Evolutionary conservation across 2,113 vertebrate genomes (phyloP).

Genomic region (Nicator chloris): DNA sequence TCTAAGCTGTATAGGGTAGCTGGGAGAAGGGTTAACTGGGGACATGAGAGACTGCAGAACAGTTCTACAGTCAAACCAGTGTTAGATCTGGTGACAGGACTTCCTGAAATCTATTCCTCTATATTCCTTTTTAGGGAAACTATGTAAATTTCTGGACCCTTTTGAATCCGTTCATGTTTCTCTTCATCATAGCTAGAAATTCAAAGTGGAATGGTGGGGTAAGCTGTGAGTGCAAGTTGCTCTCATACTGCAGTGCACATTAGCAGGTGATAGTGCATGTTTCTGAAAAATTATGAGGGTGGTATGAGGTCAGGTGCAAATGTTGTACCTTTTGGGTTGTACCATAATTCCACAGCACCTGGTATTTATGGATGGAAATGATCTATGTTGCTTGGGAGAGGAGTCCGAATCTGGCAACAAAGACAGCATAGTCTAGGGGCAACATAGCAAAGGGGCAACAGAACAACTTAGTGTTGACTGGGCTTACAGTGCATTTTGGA

Average conservation of each 20-base stretch:
- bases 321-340: not conserved
- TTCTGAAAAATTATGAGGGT: not conserved
- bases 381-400: not conserved
- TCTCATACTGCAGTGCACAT: not conserved
- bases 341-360: not conserved
- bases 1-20: not conserved
- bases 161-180: not conserved
- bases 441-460: not conserved
- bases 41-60: not conserved
- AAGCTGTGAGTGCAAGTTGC: not conserved
- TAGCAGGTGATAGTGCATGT: not conserved
- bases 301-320: not conserved
- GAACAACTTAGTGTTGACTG: not conserved
- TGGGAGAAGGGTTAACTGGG: constrained; percentile 41
- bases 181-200: not conserved
- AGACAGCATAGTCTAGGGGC: not conserved
- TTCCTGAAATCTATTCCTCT: not conserved
- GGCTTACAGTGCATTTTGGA: not conserved
- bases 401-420: not conserved
- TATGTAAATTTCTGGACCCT: not conserved
- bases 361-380: not conserved
- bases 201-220: not conserved
- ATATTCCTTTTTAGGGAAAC: not conserved
- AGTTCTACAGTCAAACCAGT: not conserved
- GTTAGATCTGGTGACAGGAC: not conserved